A percentile compares a stretch with the other conserved stretches of the same genome.
Evolutionary conservation across 2,888 invertebrate species (phyloP).

Genomic region (Leptinotarsa peninsularis): DNA sequence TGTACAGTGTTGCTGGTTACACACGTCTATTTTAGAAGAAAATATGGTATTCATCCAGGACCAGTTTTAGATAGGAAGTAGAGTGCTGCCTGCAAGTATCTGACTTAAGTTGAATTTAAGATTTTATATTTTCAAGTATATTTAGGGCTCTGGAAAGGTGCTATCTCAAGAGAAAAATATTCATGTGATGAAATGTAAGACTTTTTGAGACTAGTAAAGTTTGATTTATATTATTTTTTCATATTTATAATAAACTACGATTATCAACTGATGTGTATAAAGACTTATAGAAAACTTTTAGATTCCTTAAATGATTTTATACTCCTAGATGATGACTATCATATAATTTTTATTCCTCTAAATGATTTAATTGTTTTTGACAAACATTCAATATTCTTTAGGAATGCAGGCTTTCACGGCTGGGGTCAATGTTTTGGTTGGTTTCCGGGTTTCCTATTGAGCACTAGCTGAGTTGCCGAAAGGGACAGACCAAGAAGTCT

Average conservation of each 20-base stretch:
- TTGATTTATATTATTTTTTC: neutral
- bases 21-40: constrained; percentile 16
- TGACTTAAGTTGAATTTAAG: constrained; percentile 1
- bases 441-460: no score
- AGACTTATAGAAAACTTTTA: no score
- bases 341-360: no score
- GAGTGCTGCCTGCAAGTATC: neutral
- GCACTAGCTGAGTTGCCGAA: no score
- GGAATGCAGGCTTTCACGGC: no score
- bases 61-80: neutral
- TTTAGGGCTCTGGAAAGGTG: neutral
- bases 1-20: constrained; percentile 1
- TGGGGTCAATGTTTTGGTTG: no score
- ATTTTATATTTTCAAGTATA: neutral
- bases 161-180: neutral
- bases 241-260: neutral
- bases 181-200: neutral
- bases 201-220: neutral
- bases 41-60: neutral
- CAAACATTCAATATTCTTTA: no score
- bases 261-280: neutral
- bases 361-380: no score
- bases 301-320: no score
- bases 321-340: no score
- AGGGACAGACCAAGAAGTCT: no score